These are phyloP conservation scores for Dendrophyllia cribrosa DNA, from an alignment of 64 coral and sea anemone genomes.

Conservation along the genomic window DNA sequence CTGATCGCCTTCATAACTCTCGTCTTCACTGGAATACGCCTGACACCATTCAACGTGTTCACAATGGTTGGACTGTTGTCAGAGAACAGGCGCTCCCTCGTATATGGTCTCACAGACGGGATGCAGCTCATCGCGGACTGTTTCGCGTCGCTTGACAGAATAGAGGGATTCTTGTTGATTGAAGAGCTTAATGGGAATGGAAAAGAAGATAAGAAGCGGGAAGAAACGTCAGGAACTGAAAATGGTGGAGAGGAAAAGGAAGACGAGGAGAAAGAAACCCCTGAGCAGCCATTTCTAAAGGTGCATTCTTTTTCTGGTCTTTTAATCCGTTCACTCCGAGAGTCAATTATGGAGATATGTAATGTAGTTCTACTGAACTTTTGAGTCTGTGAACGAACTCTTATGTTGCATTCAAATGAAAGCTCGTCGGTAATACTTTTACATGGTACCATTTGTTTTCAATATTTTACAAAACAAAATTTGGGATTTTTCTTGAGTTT, in stretches of 20 bases:
- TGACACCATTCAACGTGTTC: constrained; percentile 94
- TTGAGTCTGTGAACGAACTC: no score
- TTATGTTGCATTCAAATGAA: no score
- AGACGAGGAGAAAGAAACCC: background rate
- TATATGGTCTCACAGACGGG: constrained; percentile 90
- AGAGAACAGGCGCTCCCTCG: constrained; percentile 91
- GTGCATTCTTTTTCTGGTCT: background rate
- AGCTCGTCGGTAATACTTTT: no score
- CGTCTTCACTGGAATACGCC: constrained; percentile 86
- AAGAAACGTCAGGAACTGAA: background rate
- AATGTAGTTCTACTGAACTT: no score
- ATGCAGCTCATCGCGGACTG: constrained; percentile 97
- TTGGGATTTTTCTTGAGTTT: no score
- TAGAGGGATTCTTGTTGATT: constrained; percentile 86
- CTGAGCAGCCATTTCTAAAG: constrained; percentile 22
- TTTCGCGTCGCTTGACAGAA: constrained; percentile 93
- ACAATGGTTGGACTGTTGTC: constrained; percentile 94
- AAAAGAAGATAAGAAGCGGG: background rate
- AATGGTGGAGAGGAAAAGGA: background rate
- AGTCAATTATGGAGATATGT: no score
- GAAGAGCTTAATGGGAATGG: constrained; percentile 75
- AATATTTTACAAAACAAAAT: no score
- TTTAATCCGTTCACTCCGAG: background rate
- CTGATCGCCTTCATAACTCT: constrained; percentile 92
- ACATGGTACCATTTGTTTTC: no score